Conservation (phyloP, 1,140 invertebrate genomes). For the Euborellia annulipes region DNA sequence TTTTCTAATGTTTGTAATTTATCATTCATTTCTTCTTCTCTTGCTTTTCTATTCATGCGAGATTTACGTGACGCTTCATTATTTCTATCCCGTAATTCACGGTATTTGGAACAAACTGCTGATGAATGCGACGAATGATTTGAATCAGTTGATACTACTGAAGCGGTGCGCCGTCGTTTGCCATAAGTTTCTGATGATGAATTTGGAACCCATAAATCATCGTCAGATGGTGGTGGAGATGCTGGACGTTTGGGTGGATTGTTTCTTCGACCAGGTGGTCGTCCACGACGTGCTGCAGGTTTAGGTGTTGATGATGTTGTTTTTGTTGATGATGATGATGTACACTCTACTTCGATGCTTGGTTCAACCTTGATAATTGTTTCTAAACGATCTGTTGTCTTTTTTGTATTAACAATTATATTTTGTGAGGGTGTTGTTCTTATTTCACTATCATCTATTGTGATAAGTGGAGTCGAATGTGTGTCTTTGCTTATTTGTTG, state of each 20-base stretch:
- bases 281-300: no score
- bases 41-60: conserved; percentile 49
- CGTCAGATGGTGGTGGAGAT: no score
- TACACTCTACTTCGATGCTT: no score
- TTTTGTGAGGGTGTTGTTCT: no score
- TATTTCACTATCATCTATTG: no score
- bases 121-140: not conserved
- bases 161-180: not conserved
- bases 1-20: conserved; percentile 26
- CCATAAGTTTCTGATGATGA: not conserved
- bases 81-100: conserved; percentile 52
- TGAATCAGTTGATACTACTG: not conserved
- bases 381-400: no score
- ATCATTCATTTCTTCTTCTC: conserved; percentile 33
- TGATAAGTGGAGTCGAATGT: no score
- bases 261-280: not conserved
- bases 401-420: no score
- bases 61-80: conserved; percentile 59
- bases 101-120: conserved; percentile 30
- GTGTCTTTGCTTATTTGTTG: no score
- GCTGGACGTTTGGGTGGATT: not conserved
- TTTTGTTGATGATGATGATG: no score
- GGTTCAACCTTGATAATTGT: no score
- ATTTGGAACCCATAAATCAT: not conserved
- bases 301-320: no score